phyloP scores from a whole-genome alignment of 2,113 vertebrate genomes.

The Regulus satrapa region DNA sequence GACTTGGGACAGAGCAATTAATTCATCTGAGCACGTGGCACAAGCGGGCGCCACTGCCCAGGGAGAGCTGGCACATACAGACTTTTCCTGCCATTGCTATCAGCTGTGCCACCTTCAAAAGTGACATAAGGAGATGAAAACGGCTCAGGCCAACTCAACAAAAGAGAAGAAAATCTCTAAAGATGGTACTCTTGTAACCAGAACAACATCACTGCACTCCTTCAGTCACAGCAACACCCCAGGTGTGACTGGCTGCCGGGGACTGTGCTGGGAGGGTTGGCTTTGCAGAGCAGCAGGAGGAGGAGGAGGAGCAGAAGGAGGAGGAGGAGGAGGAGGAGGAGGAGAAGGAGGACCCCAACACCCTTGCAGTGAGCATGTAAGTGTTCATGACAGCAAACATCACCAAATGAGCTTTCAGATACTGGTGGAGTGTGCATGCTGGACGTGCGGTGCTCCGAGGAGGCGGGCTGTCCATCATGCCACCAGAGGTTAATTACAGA shows the following conservation, averaged over 20 bases:
- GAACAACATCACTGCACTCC: not conserved
- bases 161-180: not conserved
- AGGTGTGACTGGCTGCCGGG: fast-evolving
- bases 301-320: not conserved
- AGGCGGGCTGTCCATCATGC: not conserved
- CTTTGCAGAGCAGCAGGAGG: not conserved
- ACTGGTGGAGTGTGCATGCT: fast-evolving
- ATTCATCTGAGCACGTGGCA: not conserved
- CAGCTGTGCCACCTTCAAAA: not conserved
- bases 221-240: not conserved
- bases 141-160: not conserved
- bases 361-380: not conserved
- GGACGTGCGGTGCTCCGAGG: fast-evolving
- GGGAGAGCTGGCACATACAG: fast-evolving
- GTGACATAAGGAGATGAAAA: not conserved
- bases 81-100: not conserved
- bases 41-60: not conserved
- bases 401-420: not conserved
- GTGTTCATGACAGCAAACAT: not conserved
- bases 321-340: not conserved
- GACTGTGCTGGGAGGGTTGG: fast-evolving
- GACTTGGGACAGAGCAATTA: not conserved
- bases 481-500: not conserved
- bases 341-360: not conserved
- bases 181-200: not conserved